Conservation (phyloP, 2,888 invertebrate genomes). For the Drepana falcataria region DNA sequence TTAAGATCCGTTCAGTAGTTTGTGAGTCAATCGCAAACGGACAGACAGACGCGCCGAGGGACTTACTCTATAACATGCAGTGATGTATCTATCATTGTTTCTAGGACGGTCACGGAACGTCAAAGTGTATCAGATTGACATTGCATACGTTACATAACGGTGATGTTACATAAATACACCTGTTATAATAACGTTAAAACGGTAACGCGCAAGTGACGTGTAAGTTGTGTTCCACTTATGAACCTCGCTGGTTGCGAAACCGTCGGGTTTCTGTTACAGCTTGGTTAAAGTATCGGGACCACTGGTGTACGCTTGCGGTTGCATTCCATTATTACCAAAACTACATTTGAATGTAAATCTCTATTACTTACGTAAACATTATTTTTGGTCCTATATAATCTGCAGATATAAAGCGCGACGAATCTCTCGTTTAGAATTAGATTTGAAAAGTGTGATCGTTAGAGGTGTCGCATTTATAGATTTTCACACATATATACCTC, state of each 20-base stretch:
- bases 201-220: neutral
- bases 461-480: too few relatives aligned
- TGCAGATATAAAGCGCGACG: too few relatives aligned
- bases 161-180: neutral
- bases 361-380: too few relatives aligned
- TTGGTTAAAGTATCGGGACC: neutral
- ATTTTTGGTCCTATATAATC: too few relatives aligned
- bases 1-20: too few relatives aligned
- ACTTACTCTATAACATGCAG: too few relatives aligned
- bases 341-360: neutral
- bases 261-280: neutral
- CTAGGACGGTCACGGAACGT: neutral
- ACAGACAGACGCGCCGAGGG: too few relatives aligned
- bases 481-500: too few relatives aligned
- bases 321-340: neutral
- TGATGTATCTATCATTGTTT: too few relatives aligned
- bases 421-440: too few relatives aligned
- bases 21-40: too few relatives aligned
- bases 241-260: neutral
- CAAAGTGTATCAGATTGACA: neutral
- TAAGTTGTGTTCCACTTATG: neutral
- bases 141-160: neutral
- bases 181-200: neutral
- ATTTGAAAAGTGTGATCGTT: too few relatives aligned
- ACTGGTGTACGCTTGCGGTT: neutral